Evolutionary conservation across 2,113 vertebrate genomes (phyloP).

Genomic region (Mionectes macconnelli): DNA sequence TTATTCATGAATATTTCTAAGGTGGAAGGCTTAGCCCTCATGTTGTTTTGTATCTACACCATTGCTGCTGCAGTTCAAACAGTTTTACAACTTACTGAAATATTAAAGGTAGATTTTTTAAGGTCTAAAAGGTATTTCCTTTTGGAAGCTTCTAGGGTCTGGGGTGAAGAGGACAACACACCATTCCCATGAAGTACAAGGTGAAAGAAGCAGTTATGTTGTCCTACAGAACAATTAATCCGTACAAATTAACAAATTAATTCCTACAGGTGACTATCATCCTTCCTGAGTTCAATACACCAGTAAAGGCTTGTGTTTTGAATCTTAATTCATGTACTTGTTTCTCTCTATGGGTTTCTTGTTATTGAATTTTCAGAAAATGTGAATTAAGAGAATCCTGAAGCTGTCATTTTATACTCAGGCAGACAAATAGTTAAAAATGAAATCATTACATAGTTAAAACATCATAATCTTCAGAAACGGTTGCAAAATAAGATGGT

Average conservation of each 20-base stretch:
- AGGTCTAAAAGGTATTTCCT: background rate
- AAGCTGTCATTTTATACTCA: background rate
- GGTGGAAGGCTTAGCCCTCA: background rate
- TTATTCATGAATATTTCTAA: background rate
- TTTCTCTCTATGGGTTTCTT: background rate
- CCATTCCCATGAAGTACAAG: background rate
- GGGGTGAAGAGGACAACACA: background rate
- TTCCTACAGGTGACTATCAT: background rate
- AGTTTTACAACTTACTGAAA: background rate
- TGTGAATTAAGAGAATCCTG: background rate
- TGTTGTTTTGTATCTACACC: background rate
- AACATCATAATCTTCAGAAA: background rate
- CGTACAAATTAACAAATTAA: background rate
- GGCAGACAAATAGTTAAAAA: constrained; percentile 18
- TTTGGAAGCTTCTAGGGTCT: background rate
- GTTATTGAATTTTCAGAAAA: constrained; percentile 24
- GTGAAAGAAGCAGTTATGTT: background rate
- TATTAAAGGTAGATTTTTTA: background rate
- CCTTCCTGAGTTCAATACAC: background rate
- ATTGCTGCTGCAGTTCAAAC: background rate
- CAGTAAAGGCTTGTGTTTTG: background rate
- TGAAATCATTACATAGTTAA: background rate
- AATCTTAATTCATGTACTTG: constrained; percentile 30
- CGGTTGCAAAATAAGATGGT: background rate
- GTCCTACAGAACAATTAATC: background rate